These are phyloP conservation scores for Peromyscus californicus DNA, from an alignment of 2,113 vertebrate species.

Conservation along the genomic window DNA sequence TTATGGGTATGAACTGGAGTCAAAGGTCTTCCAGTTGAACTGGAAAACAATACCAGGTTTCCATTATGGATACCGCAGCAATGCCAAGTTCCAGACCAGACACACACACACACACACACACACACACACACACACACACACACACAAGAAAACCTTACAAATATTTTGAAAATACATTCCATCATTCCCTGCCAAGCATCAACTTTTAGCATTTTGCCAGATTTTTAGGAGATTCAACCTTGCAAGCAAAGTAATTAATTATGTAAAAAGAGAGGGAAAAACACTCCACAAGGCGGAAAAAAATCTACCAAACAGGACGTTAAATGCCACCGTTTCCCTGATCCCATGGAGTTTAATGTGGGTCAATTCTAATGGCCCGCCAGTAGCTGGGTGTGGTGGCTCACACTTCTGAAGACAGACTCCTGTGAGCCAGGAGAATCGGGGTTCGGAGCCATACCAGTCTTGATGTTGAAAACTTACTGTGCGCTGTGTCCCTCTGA, in stretches of 20 bases:
- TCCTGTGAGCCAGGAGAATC: neutral
- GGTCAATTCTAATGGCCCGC: neutral
- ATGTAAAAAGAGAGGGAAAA: neutral
- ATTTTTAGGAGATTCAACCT: conserved; percentile 65
- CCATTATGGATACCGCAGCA: conserved; percentile 2
- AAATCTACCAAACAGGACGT: too few relatives aligned
- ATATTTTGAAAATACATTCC: conserved; percentile 72
- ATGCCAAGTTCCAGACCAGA: neutral
- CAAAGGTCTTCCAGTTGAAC: conserved; percentile 45
- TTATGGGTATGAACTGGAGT: conserved; percentile 55
- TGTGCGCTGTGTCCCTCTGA: neutral
- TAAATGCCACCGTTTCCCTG: neutral
- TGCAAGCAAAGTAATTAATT: conserved; percentile 69
- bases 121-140: neutral
- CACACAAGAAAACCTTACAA: conserved; percentile 24
- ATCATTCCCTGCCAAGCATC: conserved; percentile 56
- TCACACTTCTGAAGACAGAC: neutral
- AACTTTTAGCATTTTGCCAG: conserved; percentile 46
- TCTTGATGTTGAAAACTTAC: neutral
- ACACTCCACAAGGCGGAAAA: neutral
- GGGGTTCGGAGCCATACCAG: neutral
- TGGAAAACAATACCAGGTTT: conserved; percentile 67
- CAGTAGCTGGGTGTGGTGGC: neutral
- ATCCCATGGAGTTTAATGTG: neutral
- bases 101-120: neutral